These are phyloP conservation scores for Onychostruthus taczanowskii DNA, from an alignment of 2,113 vertebrate species.

Conservation along the genomic window DNA sequence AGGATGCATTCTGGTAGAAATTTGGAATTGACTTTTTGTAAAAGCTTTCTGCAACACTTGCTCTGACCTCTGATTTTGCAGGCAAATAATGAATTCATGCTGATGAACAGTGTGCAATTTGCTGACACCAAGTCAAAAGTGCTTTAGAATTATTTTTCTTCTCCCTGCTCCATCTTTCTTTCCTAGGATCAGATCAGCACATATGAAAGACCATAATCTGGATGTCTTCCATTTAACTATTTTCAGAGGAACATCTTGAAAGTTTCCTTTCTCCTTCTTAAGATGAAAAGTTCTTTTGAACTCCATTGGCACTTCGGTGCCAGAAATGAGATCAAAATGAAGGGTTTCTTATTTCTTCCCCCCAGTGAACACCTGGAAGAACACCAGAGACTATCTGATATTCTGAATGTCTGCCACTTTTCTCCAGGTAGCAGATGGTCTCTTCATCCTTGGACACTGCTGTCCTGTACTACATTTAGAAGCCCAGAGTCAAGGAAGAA, in stretches of 20 bases:
- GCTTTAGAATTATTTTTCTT: not conserved
- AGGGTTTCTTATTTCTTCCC: not conserved
- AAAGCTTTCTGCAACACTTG: not conserved
- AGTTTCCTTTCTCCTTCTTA: not conserved
- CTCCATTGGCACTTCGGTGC: not conserved
- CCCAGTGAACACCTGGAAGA: not conserved
- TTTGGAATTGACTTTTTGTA: not conserved
- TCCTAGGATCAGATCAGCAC: not conserved
- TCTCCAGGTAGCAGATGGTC: not conserved
- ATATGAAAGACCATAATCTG: not conserved
- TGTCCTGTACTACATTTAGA: not conserved
- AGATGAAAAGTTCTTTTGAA: conserved; percentile 37
- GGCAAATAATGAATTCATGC: not conserved
- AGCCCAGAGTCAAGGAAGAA: not conserved
- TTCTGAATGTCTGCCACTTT: not conserved
- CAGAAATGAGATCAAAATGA: conserved; percentile 12
- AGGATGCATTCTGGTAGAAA: not conserved
- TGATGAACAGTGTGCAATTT: not conserved
- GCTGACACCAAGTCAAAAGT: not conserved
- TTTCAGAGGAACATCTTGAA: conserved; percentile 18
- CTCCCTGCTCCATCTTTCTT: not conserved
- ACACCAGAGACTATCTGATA: not conserved
- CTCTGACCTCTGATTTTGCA: not conserved
- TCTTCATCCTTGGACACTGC: not conserved
- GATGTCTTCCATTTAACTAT: not conserved